These are phyloP conservation scores for Molossus alvarezi DNA, from an alignment of 2,797 vertebrate genomes.

Conservation along the genomic window DNA sequence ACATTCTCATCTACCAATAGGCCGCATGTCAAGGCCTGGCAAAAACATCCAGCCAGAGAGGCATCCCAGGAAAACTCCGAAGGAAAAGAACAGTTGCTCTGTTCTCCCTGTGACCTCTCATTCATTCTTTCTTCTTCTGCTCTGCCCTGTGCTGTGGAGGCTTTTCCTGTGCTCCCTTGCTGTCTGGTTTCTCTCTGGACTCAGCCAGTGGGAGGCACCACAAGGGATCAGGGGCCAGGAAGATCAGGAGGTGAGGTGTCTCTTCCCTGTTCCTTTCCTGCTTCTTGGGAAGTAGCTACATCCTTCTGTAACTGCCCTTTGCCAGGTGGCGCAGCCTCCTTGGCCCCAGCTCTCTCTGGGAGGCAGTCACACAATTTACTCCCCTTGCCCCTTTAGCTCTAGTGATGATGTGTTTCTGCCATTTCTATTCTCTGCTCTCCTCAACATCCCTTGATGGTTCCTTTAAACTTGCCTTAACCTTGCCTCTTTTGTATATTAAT, in stretches of 20 bases:
- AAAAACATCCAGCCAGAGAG: background rate
- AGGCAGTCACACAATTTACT: background rate
- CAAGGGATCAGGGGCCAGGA: background rate
- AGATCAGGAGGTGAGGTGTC: background rate
- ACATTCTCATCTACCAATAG: background rate
- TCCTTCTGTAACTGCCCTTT: background rate
- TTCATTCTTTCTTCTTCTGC: background rate
- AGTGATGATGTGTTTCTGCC: background rate
- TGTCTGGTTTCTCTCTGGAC: background rate
- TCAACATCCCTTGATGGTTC: background rate
- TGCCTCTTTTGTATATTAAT: background rate
- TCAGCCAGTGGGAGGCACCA: background rate
- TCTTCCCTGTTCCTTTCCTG: background rate
- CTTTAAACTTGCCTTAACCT: background rate
- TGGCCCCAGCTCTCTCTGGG: background rate
- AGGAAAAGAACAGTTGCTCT: background rate
- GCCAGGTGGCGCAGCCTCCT: background rate
- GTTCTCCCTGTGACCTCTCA: background rate
- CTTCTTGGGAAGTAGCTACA: background rate
- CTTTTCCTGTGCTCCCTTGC: background rate
- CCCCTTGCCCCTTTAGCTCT: background rate
- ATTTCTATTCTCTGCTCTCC: background rate
- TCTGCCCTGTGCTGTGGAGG: background rate
- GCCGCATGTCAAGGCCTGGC: background rate
- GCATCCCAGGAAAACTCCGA: background rate